Evolutionary conservation across 2,888 invertebrate species (phyloP).

Genomic region (Melinaea marsaeus): DNA sequence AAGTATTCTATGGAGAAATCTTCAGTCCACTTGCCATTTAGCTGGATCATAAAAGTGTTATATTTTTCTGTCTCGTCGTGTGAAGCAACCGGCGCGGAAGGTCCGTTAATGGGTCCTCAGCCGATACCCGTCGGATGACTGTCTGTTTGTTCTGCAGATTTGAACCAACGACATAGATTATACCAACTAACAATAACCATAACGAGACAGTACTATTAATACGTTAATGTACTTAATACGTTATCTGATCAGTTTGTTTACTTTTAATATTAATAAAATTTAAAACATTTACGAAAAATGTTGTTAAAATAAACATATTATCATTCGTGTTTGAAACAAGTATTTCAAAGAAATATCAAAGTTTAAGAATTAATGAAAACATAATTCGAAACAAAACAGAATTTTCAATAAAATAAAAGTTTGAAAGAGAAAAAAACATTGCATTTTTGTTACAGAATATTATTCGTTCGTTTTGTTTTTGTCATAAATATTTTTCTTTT

Average conservation of each 20-base stretch:
- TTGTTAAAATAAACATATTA: neutral
- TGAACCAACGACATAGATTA: slow-evolving; percentile 38
- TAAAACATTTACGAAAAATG: neutral
- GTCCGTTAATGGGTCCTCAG: slow-evolving; percentile 59
- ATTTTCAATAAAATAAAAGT: slow-evolving; percentile 32
- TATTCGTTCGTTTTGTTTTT: slow-evolving; percentile 12
- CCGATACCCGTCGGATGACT: slow-evolving; percentile 66
- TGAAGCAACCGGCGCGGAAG: slow-evolving; percentile 45
- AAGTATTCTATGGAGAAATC: neutral
- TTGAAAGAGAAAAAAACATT: slow-evolving; percentile 28
- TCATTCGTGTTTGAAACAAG: neutral
- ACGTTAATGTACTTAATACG: neutral
- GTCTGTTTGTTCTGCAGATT: slow-evolving; percentile 49
- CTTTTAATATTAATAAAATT: neutral
- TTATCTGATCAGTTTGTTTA: neutral
- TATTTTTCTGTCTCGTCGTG: slow-evolving; percentile 38
- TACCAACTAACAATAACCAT: slow-evolving; percentile 18
- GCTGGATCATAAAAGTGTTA: slow-evolving; percentile 10
- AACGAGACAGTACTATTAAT: neutral
- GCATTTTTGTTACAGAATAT: slow-evolving; percentile 24
- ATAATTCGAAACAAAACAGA: slow-evolving; percentile 27
- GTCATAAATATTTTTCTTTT: neutral
- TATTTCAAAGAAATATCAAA: slow-evolving; percentile 16
- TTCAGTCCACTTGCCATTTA: slow-evolving; percentile 5
- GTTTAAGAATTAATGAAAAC: slow-evolving; percentile 17